phyloP scores from a whole-genome alignment of 2,888 invertebrate species.

The Lepetodrilus schrolli region DNA sequence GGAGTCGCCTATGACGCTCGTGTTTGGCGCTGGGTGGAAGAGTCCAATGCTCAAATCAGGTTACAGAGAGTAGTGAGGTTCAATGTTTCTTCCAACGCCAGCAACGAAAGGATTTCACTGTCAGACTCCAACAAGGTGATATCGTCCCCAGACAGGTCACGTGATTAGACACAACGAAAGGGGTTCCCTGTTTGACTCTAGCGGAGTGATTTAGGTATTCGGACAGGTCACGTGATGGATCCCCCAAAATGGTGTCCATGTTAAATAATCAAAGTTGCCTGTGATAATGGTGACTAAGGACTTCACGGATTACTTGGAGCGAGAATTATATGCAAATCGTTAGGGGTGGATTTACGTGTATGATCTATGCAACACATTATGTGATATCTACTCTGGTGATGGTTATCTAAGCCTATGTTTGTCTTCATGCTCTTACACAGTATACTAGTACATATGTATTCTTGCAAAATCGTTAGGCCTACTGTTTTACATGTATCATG shows the following conservation, averaged over 20 bases:
- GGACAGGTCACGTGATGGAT: too few species aligned
- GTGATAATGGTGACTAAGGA: not conserved
- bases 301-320: not conserved
- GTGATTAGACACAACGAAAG: not conserved
- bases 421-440: not conserved
- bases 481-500: too few species aligned
- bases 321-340: not conserved
- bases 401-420: not conserved
- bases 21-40: conserved; percentile 14
- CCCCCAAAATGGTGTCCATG: too few species aligned
- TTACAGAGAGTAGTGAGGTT: conserved; percentile 8
- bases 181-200: not conserved
- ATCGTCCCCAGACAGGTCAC: not conserved
- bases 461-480: too few species aligned
- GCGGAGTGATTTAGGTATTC: too few species aligned
- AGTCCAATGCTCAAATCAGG: conserved; percentile 9
- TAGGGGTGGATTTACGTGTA: not conserved
- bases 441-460: too few species aligned
- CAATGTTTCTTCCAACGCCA: not conserved
- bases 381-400: not conserved
- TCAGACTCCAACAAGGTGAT: conserved; percentile 12
- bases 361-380: not conserved
- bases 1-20: conserved; percentile 1
- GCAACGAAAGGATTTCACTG: not conserved
- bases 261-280: too few species aligned